These are phyloP conservation scores for Euschistus heros DNA, from an alignment of 1,140 invertebrate species.

Conservation along the genomic window DNA sequence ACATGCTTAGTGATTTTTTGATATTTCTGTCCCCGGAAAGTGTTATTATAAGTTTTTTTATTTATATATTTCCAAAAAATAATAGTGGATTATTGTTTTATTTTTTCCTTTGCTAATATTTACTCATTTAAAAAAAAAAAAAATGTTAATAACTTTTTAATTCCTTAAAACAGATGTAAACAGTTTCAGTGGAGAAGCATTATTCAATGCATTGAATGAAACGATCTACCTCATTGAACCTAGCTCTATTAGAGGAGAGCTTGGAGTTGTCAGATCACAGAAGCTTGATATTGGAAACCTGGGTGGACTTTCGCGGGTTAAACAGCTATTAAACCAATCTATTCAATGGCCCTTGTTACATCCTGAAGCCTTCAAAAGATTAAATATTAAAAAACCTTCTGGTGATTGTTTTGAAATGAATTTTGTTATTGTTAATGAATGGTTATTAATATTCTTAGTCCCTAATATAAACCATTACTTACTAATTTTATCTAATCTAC, in stretches of 20 bases:
- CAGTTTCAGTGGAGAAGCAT: constrained; percentile 5
- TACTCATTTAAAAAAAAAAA: too few relatives aligned
- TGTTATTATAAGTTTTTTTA: too few relatives aligned
- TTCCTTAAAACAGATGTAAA: too few relatives aligned
- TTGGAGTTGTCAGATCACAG: constrained; percentile 10
- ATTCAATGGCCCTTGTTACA: constrained; percentile 54
- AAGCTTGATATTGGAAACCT: constrained; percentile 1
- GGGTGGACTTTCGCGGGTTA: constrained; percentile 6
- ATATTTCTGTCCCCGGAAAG: too few relatives aligned
- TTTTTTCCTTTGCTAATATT: too few relatives aligned
- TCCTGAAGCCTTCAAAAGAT: constrained; percentile 41
- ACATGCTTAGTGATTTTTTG: too few relatives aligned
- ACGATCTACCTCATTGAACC: constrained; percentile 6
- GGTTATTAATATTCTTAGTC: neutral
- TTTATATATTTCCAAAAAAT: too few relatives aligned
- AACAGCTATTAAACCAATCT: constrained; percentile 42
- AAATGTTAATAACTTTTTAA: too few relatives aligned
- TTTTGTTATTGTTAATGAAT: neutral
- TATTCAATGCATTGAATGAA: neutral
- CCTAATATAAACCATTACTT: neutral
- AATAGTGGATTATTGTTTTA: too few relatives aligned
- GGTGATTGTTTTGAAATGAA: constrained; percentile 5
- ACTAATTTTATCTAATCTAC: neutral
- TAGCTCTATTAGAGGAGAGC: constrained; percentile 13
- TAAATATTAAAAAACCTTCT: constrained; percentile 20